Conservation (phyloP, 2,113 vertebrate species). For the Gasterosteus nipponicus region DNA sequence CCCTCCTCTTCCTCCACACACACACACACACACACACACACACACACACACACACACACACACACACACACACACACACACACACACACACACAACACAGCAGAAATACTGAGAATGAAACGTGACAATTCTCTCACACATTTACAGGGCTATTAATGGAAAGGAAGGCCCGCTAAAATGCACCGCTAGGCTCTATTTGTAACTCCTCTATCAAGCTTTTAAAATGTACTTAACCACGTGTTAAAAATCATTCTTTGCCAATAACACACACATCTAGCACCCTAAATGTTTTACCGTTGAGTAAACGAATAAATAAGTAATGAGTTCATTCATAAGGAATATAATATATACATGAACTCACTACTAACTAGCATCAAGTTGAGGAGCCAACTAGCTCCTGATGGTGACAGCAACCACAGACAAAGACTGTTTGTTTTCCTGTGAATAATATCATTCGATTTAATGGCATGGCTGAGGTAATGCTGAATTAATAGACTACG, state of each 20-base stretch:
- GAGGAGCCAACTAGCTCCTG: neutral
- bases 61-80: neutral
- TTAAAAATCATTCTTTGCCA: neutral
- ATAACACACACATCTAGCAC: neutral
- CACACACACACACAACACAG: neutral
- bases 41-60: neutral
- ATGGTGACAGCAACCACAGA: neutral
- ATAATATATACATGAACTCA: neutral
- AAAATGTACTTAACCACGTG: neutral
- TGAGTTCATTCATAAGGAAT: neutral
- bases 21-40: neutral
- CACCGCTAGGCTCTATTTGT: constrained; percentile 6
- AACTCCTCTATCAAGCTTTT: neutral
- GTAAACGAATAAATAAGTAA: neutral
- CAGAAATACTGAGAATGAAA: constrained; percentile 47
- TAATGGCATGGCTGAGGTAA: no score
- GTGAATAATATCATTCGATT: no score
- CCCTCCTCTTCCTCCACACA: constrained; percentile 1
- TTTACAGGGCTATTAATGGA: constrained; percentile 40
- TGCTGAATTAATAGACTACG: no score
- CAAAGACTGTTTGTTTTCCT: no score
- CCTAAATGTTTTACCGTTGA: neutral
- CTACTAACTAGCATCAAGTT: neutral
- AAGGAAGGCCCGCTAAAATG: constrained; percentile 31
- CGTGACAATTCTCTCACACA: constrained; percentile 23